Percentiles rank a stretch among this genome's conserved stretches.
Conservation (phyloP, 2,888 invertebrate species). For the Philereme vetulata region DNA sequence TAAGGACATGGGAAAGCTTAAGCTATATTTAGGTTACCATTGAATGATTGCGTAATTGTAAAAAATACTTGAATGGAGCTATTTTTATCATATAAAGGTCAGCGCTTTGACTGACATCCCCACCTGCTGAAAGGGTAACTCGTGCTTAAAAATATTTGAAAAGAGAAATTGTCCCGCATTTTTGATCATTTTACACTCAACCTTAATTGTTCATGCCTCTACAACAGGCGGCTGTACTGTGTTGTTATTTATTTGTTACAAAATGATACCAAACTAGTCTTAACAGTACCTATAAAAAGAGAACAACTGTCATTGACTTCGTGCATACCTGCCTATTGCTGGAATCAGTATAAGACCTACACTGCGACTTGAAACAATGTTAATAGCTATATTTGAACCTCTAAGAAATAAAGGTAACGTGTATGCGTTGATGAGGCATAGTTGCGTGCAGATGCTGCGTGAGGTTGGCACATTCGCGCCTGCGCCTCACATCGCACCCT, state of each 20-base stretch:
- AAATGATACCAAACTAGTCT: constrained; percentile 6
- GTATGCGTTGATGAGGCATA: constrained; percentile 46
- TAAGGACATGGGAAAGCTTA: too few relatives aligned
- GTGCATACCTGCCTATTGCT: constrained; percentile 21
- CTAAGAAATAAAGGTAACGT: constrained; percentile 45
- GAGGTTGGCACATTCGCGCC: constrained; percentile 76
- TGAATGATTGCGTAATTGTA: constrained; percentile 10
- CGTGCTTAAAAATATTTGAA: constrained; percentile 31
- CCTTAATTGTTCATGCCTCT: constrained; percentile 4
- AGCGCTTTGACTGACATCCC: constrained; percentile 38
- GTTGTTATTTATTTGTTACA: constrained; percentile 8
- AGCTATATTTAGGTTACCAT: constrained; percentile 16
- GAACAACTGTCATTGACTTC: neutral
- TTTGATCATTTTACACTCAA: constrained; percentile 10
- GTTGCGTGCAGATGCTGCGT: constrained; percentile 79
- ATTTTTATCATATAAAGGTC: constrained; percentile 27
- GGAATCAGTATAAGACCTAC: constrained; percentile 7
- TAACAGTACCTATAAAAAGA: neutral
- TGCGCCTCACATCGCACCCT: constrained; percentile 75
- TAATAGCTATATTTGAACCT: constrained; percentile 27
- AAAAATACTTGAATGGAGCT: constrained; percentile 22
- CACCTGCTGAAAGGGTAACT: constrained; percentile 40
- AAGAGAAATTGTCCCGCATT: constrained; percentile 3
- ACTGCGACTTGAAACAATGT: constrained; percentile 14
- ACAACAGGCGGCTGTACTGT: constrained; percentile 2